phyloP scores from a whole-genome alignment of 2,113 vertebrate genomes.

The Nannospalax galili region DNA sequence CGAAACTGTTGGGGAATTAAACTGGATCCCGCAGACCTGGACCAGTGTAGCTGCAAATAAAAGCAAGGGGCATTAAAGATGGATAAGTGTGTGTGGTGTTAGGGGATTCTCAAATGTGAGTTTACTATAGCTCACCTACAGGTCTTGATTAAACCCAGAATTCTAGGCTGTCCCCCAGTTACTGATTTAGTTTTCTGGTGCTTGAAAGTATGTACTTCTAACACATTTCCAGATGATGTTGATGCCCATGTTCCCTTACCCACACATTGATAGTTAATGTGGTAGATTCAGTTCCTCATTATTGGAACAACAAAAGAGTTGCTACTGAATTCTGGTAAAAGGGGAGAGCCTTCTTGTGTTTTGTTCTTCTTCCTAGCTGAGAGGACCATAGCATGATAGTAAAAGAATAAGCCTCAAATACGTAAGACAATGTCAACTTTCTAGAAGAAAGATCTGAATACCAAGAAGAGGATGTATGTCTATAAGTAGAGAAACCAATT shows the following conservation, averaged over 20 bases:
- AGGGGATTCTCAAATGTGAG: slow-evolving; percentile 17
- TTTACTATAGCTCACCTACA: neutral
- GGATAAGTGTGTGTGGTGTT: neutral
- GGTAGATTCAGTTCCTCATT: neutral
- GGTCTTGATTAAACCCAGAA: neutral
- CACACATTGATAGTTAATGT: neutral
- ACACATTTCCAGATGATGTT: neutral
- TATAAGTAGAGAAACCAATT: neutral
- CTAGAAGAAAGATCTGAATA: slow-evolving; percentile 19
- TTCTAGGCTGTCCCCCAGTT: neutral
- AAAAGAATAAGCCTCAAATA: neutral
- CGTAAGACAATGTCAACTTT: slow-evolving; percentile 29
- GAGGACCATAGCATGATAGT: neutral
- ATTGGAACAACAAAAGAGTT: neutral
- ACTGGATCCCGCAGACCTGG: neutral
- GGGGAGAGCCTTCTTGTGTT: neutral
- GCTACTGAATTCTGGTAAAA: neutral
- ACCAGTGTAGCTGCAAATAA: neutral
- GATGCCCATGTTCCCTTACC: neutral
- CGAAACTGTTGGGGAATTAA: neutral
- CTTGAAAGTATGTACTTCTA: neutral
- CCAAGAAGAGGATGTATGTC: neutral
- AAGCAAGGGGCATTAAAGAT: neutral
- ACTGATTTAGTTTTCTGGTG: neutral
- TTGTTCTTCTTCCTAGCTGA: neutral